These are phyloP conservation scores for Sinocyclocheilus anshuiensis DNA, from an alignment of 2,113 vertebrate species.

Conservation along the genomic window DNA sequence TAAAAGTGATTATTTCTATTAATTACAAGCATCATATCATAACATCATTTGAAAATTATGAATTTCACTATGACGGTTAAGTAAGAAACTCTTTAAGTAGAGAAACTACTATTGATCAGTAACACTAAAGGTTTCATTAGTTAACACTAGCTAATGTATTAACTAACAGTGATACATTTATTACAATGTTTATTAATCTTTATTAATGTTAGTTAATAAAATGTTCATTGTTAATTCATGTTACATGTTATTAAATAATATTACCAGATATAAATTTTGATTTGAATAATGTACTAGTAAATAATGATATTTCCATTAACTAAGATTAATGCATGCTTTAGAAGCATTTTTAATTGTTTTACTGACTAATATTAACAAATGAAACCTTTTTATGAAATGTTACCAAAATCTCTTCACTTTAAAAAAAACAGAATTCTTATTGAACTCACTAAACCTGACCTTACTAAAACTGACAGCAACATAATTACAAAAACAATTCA, in stretches of 20 bases:
- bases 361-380: too few species aligned
- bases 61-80: background rate
- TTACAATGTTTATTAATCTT: background rate
- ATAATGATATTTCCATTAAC: background rate
- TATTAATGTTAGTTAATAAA: background rate
- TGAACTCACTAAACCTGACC: background rate
- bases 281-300: background rate
- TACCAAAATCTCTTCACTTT: background rate
- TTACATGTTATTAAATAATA: background rate
- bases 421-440: background rate
- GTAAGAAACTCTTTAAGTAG: background rate
- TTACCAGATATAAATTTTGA: background rate
- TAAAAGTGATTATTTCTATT: background rate
- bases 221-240: background rate
- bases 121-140: background rate
- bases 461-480: background rate
- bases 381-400: background rate
- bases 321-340: background rate
- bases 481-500: background rate
- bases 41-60: background rate
- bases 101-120: background rate
- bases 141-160: background rate
- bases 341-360: too few species aligned
- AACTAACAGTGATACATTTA: background rate
- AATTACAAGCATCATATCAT: background rate